A percentile compares a stretch with the other conserved stretches of the same genome.
Conservation (phyloP, 2,888 invertebrate genomes). For the Gryllus longicercus region DNA sequence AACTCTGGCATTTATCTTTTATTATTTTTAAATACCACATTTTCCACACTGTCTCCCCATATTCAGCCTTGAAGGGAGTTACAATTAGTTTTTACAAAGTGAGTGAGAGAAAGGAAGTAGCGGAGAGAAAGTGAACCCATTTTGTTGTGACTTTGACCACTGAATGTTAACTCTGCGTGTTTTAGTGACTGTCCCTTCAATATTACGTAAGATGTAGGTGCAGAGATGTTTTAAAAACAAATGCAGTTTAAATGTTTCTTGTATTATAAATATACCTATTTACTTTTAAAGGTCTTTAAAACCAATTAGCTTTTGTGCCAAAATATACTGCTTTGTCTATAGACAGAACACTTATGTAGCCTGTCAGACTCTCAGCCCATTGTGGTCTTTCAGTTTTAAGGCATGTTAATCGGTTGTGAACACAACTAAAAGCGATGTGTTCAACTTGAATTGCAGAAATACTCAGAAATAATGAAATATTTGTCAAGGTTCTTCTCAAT, state of each 20-base stretch:
- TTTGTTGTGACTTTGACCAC: constrained; percentile 19
- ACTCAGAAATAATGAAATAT: neutral
- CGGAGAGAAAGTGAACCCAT: neutral
- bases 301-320: constrained; percentile 26
- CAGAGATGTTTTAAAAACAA: constrained; percentile 26
- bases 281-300: constrained; percentile 18
- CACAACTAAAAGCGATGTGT: neutral
- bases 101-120: constrained; percentile 19
- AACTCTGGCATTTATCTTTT: constrained; percentile 10
- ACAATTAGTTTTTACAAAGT: constrained; percentile 22
- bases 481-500: neutral
- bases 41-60: constrained; percentile 17
- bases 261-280: constrained; percentile 30
- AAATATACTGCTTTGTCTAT: constrained; percentile 26
- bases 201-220: constrained; percentile 22
- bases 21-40: constrained; percentile 6
- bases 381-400: constrained; percentile 33
- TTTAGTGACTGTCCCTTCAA: constrained; percentile 19
- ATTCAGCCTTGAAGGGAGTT: constrained; percentile 11
- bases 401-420: neutral
- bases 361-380: constrained; percentile 32
- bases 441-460: neutral
- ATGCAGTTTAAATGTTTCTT: constrained; percentile 29
- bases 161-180: constrained; percentile 25
- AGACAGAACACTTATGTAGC: constrained; percentile 18